phyloP scores from a whole-genome alignment of 1,140 invertebrate species.

The Leptinotarsa defecta region DNA sequence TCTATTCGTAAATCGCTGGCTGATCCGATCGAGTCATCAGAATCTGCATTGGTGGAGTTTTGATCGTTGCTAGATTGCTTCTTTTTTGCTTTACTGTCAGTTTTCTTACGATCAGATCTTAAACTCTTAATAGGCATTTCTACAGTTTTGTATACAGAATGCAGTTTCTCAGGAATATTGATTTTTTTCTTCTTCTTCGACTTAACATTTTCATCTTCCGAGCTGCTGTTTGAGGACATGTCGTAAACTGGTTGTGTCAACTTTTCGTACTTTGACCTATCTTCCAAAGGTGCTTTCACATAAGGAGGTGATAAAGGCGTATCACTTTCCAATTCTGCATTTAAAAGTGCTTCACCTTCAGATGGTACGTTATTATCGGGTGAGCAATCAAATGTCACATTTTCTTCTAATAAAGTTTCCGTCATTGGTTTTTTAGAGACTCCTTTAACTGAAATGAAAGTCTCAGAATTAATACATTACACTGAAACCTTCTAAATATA shows the following conservation, averaged over 20 bases:
- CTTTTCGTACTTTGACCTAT: constrained; percentile 81
- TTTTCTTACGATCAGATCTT: constrained; percentile 32
- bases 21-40: constrained; percentile 76
- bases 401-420: constrained; percentile 36
- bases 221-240: constrained; percentile 64
- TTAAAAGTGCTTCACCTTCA: constrained; percentile 48
- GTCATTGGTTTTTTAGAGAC: constrained; percentile 22
- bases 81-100: constrained; percentile 45
- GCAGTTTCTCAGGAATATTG: constrained; percentile 51
- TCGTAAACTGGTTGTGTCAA: constrained; percentile 65
- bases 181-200: constrained; percentile 48
- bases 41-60: constrained; percentile 56
- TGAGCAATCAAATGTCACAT: constrained; percentile 19
- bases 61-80: constrained; percentile 46
- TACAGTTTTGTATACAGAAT: constrained; percentile 58
- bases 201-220: constrained; percentile 58
- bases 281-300: constrained; percentile 69
- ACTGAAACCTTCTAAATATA: too few species aligned
- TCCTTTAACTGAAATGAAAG: constrained; percentile 23
- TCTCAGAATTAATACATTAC: not conserved
- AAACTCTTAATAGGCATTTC: constrained; percentile 54
- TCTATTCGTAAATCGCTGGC: constrained; percentile 69
- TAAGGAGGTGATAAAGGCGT: constrained; percentile 61
- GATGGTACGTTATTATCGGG: constrained; percentile 34
- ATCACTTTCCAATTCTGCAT: constrained; percentile 48